Evolutionary conservation across 2,113 vertebrate genomes (phyloP), one percentile per base, ranked within the genome.

Genomic region (Nothobranchius furzeri): DNA sequence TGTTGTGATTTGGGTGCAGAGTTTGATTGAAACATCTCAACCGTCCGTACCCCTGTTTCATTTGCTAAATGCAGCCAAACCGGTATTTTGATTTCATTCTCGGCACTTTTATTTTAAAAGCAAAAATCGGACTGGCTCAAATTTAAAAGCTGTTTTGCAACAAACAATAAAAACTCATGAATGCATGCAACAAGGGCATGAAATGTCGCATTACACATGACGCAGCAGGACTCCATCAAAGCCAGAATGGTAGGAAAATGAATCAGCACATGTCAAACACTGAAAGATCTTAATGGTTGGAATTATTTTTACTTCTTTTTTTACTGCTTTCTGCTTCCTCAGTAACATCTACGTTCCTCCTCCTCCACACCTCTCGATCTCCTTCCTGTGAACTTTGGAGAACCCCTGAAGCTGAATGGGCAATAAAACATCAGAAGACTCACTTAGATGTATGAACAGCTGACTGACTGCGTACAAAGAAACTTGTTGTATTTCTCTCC

Each of bases 351-450:
- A 75, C 51, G 62, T 65, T 25, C 25, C 48, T 35, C 73, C 73
- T 59, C 12, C 54, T 47, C 49, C 63, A 60, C 56, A 13, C 5
- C 45, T 17, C 49, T 50, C 12, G 57, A 37, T 56, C 53, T 66
- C 75, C 66, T 77, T 87, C 73, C 65, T 75, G 77, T 85, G 83
- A 86, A 85, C 86, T 87, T 72, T 83, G 79, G 57, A 84, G 79
- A 64, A 68, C 57, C 75, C 67, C 75, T 46, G 55, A 20, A 73
- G 81, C 79, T 76, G 80, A 84, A 60, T 73, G 67, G 75, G 76
- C 75, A 81, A 35, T 62, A 68, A 67, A 80, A 42, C 68, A 70
- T 62, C 17, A 20, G 45, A 46, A 64, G 47, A 40, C 45, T 42
- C 25, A 58, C 43, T 37, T 7, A 15, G 35, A 64, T 7, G 8